A percentile compares a stretch with the other conserved stretches of the same genome.
phyloP scores from a whole-genome alignment of 2,888 invertebrate genomes.

The Entomobrya multifasciata region DNA sequence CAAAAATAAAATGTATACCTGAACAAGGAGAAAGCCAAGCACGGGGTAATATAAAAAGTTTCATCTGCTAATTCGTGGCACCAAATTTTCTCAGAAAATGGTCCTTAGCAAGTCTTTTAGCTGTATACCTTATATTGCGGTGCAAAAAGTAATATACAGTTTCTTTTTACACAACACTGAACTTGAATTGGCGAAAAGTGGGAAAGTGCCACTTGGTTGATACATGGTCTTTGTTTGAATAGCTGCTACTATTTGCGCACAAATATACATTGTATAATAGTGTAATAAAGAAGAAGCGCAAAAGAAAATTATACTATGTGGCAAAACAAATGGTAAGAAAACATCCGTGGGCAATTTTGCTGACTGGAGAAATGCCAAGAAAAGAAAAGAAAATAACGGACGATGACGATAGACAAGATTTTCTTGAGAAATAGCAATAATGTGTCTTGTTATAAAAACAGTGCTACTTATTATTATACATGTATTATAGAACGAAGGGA shows the following conservation, averaged over 20 bases:
- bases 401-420: slow-evolving; percentile 1
- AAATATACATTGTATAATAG: not conserved
- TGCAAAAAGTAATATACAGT: not conserved
- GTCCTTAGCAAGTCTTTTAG: not conserved
- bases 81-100: slow-evolving; percentile 10
- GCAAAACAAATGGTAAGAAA: not conserved
- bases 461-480: not conserved
- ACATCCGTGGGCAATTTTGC: slow-evolving; percentile 20
- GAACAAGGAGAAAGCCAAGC: not conserved
- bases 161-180: slow-evolving; percentile 58
- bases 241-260: slow-evolving; percentile 13
- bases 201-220: slow-evolving; percentile 32
- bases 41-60: slow-evolving; percentile 26
- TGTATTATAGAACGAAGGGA: no score
- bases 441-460: not conserved
- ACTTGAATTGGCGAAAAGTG: slow-evolving; percentile 44
- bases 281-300: not conserved
- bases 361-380: slow-evolving; percentile 55
- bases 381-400: not conserved
- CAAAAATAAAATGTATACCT: slow-evolving; percentile 1
- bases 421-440: no score
- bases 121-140: not conserved
- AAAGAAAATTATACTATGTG: not conserved
- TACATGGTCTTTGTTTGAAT: slow-evolving; percentile 20
- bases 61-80: not conserved